phyloP scores from a whole-genome alignment of 1,140 invertebrate genomes.

The Leguminivora glycinivorella region DNA sequence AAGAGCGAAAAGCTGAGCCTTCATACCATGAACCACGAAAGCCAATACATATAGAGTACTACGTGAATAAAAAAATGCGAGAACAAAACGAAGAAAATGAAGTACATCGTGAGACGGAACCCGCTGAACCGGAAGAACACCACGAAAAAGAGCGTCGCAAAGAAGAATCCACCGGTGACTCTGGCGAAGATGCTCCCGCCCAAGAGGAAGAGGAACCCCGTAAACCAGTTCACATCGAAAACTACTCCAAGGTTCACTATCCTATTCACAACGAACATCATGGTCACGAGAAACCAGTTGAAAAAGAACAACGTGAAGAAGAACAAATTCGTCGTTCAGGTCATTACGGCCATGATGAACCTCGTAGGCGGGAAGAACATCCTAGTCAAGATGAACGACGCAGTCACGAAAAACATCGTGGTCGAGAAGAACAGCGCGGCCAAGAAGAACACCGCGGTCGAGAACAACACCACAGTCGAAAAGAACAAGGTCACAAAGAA shows the following conservation, averaged over 20 bases:
- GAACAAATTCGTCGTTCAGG: neutral
- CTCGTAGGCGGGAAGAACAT: neutral
- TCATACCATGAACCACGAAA: neutral
- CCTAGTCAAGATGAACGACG: neutral
- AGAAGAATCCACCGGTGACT: constrained; percentile 15
- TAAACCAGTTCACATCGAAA: constrained; percentile 3
- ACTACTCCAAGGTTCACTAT: neutral
- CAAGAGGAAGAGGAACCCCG: neutral
- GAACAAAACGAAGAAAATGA: constrained; percentile 25
- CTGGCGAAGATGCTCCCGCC: neutral
- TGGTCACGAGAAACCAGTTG: neutral
- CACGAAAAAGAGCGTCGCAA: constrained; percentile 29
- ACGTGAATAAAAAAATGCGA: neutral
- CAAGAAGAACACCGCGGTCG: neutral
- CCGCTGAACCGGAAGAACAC: constrained; percentile 26
- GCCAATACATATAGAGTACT: constrained; percentile 20
- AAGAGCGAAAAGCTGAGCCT: neutral
- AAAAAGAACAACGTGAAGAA: neutral
- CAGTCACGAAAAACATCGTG: neutral
- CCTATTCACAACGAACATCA: constrained; percentile 21
- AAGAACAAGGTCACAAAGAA: no score
- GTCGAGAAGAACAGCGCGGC: neutral
- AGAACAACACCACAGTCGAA: neutral
- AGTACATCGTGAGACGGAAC: constrained; percentile 6
- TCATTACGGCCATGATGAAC: neutral